Conservation (phyloP, 2,797 vertebrate species). For the Semaprochilodus insignis region DNA sequence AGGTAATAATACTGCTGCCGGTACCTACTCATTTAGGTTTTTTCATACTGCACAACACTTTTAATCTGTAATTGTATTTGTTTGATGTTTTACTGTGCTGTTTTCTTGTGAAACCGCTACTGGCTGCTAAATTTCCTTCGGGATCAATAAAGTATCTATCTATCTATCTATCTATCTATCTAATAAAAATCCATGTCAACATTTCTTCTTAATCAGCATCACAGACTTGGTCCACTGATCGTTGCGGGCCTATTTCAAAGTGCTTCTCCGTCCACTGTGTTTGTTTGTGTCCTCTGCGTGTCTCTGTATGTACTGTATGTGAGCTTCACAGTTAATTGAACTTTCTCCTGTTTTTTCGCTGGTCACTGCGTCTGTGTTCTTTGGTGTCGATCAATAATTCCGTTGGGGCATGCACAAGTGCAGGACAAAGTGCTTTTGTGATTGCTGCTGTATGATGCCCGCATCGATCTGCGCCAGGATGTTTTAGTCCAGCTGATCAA, state of each 20-base stretch:
- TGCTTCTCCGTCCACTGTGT: constrained; percentile 3
- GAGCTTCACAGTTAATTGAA: constrained; percentile 32
- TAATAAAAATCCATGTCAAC: neutral
- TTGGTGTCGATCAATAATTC: constrained; percentile 50
- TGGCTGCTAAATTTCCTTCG: too few relatives aligned
- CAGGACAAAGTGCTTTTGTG: constrained; percentile 55
- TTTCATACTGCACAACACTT: too few relatives aligned
- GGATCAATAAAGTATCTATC: too few relatives aligned
- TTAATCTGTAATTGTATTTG: too few relatives aligned
- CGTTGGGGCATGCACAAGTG: constrained; percentile 50
- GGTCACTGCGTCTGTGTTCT: constrained; percentile 40
- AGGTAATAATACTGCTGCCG: too few relatives aligned
- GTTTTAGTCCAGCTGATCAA: constrained; percentile 56
- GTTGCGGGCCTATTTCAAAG: neutral
- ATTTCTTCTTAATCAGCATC: neutral
- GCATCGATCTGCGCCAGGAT: constrained; percentile 53
- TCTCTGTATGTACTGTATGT: constrained; percentile 27
- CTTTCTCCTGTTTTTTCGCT: neutral
- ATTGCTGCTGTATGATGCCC: constrained; percentile 50
- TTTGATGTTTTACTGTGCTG: too few relatives aligned
- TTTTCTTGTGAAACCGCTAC: too few relatives aligned
- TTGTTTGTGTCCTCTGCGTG: constrained; percentile 31
- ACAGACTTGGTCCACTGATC: neutral
- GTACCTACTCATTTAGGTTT: too few relatives aligned
- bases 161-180: too few relatives aligned